A percentile compares a stretch with the other conserved stretches of the same genome.
Evolutionary conservation across 2,797 vertebrate species (phyloP).

Genomic region (Myoxocephalus aenaeus): DNA sequence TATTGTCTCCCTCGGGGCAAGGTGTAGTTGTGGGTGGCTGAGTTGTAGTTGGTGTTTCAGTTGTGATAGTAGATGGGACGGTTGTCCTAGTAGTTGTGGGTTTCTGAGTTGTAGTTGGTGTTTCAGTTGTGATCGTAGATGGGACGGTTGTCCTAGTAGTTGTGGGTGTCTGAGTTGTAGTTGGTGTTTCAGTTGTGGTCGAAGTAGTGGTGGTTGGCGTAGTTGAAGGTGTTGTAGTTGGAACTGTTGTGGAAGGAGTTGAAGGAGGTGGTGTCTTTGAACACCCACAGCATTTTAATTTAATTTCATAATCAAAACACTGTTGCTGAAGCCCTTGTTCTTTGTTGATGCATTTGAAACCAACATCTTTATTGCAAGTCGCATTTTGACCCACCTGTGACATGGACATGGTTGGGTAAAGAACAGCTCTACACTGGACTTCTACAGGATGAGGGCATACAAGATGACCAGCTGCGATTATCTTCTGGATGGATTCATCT

Average conservation of each 20-base stretch:
- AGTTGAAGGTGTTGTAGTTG: neutral
- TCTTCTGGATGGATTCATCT: conserved; percentile 43
- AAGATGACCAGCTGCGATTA: conserved; percentile 22
- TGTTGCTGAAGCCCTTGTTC: conserved; percentile 42
- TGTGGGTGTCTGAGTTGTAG: too few relatives aligned
- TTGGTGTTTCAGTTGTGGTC: neutral
- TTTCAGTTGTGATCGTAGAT: too few relatives aligned
- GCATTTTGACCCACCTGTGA: conserved; percentile 37
- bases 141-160: too few relatives aligned
- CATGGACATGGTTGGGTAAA: conserved; percentile 30
- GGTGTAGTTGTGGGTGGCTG: neutral
- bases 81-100: neutral
- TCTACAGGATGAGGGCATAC: conserved; percentile 29
- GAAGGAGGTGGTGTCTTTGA: neutral
- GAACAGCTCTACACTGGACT: conserved; percentile 39
- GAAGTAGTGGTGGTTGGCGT: neutral
- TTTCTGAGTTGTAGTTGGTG: neutral
- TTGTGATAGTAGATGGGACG: neutral
- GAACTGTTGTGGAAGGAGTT: neutral
- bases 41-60: neutral
- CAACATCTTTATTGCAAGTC: conserved; percentile 40
- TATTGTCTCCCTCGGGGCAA: conserved; percentile 16
- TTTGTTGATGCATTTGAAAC: conserved; percentile 57
- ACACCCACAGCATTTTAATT: conserved; percentile 45
- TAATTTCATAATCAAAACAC: conserved; percentile 67